Base-by-base conservation (phyloP, 2,113 vertebrate species). In the Smithornis capensis region DNA sequence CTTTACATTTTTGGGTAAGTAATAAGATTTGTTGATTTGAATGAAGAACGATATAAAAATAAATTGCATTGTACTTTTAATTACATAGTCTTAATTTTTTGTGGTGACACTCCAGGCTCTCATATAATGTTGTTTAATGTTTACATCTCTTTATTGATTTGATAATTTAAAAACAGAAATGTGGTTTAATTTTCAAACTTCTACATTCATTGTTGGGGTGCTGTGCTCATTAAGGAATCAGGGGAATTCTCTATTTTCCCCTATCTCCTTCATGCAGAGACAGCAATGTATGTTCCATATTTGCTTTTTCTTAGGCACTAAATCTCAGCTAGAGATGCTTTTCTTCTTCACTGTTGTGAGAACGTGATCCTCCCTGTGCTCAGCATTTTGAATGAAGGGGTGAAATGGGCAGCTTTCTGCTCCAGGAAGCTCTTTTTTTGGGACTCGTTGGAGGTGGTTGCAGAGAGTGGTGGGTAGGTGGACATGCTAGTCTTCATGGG, bases 51-150 rank as follows among this genome's bases (percentile, higher is more conserved):
- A 92, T 95, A 93, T 89, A 94, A 96, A 96, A 96, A 94, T 83
- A 95, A 96, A 96, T 95, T 93, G 90, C 88, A 95, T 89, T 94
- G 77, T 92, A 96, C 96, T 97, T 93, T 96, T 97, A 97, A 97
- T 97, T 96, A 97, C 93, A 85, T 8, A 79, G 67, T 35, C 94
- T 92, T 94, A 89, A 95, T 94, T 95, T 96, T 83, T 95, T 89
- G 80, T 89, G 83, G 90, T 92, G 92, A 95, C 85, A 95, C 94
- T 96, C 94, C 74, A 92, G 78, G 89, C 89, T 96, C 90, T 93
- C 93, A 57, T 95, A 89, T 86, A 96, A 92, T 62, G 57, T 91
- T 94, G 90, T 64, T 96, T 95, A 96, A 91, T 96, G 92, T 95
- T 93, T 89, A 86, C 44, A 25, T 88, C 83, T 84, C 53, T 94